phyloP scores from a whole-genome alignment of 2,797 vertebrate genomes.

The Crocidura indochinensis region DNA sequence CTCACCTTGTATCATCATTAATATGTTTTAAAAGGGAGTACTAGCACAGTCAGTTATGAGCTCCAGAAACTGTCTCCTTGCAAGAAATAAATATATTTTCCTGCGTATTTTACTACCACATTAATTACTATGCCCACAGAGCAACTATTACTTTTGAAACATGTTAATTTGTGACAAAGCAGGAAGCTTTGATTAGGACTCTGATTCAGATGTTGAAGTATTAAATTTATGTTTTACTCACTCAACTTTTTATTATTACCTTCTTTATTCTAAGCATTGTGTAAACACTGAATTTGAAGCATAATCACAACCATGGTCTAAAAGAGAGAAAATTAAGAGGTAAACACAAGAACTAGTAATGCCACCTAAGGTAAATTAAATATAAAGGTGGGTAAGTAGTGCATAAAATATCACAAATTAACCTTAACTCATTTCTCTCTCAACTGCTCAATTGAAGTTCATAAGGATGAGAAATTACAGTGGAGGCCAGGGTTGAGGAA shows the following conservation, averaged over 20 bases:
- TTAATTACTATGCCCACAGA: background rate
- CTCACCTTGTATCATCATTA: slow-evolving; percentile 71
- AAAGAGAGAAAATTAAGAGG: background rate
- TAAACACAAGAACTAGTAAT: background rate
- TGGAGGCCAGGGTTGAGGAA: background rate
- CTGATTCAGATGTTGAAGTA: background rate
- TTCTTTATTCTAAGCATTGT: background rate
- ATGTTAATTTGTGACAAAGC: background rate
- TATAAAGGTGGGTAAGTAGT: background rate
- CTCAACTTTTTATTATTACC: background rate
- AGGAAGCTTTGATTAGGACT: background rate
- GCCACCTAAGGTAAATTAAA: no score
- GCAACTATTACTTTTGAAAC: background rate
- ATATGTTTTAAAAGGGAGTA: slow-evolving; percentile 70
- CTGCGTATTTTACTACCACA: background rate
- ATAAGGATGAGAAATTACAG: background rate
- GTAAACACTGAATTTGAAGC: background rate
- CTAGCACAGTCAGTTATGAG: slow-evolving; percentile 25
- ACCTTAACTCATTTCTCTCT: background rate
- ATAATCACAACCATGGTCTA: background rate
- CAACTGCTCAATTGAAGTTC: background rate
- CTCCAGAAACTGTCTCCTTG: slow-evolving; percentile 40
- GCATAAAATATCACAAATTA: background rate
- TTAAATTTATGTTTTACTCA: background rate
- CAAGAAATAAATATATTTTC: slow-evolving; percentile 47